Evolutionary conservation across 2,797 vertebrate genomes (phyloP).

Genomic region (Leontocebus nigricollis): DNA sequence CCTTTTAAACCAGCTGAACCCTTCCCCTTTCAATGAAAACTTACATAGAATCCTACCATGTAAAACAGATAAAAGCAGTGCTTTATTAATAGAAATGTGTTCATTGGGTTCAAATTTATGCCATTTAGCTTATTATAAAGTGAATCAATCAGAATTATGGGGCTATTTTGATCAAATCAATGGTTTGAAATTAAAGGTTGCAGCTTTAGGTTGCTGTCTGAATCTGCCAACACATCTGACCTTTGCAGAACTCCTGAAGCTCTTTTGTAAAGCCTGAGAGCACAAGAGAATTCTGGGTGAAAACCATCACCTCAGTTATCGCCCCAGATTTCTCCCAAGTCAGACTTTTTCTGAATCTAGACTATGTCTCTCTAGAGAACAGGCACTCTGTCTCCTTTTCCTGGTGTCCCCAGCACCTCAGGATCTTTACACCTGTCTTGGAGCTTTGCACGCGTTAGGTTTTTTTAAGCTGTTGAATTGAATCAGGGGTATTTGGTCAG

Average conservation of each 20-base stretch:
- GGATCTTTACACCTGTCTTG: background rate
- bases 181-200: conserved; percentile 31
- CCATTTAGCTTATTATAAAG: conserved; percentile 15
- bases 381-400: background rate
- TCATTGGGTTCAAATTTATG: conserved; percentile 28
- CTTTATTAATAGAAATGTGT: conserved; percentile 35
- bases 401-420: background rate
- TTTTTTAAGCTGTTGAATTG: background rate
- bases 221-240: background rate
- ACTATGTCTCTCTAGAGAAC: background rate
- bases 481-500: background rate
- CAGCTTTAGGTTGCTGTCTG: background rate
- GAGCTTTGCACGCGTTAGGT: background rate
- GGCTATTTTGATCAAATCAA: conserved; percentile 19
- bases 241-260: background rate
- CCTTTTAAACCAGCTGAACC: background rate
- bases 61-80: conserved; percentile 11
- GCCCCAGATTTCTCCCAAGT: background rate
- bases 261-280: background rate
- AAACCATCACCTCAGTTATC: background rate
- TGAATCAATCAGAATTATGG: background rate
- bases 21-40: background rate
- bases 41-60: background rate
- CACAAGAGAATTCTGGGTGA: background rate
- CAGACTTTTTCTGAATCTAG: background rate